Evolutionary conservation across 2,888 invertebrate species (phyloP).

Genomic region (Erebia palarica): DNA sequence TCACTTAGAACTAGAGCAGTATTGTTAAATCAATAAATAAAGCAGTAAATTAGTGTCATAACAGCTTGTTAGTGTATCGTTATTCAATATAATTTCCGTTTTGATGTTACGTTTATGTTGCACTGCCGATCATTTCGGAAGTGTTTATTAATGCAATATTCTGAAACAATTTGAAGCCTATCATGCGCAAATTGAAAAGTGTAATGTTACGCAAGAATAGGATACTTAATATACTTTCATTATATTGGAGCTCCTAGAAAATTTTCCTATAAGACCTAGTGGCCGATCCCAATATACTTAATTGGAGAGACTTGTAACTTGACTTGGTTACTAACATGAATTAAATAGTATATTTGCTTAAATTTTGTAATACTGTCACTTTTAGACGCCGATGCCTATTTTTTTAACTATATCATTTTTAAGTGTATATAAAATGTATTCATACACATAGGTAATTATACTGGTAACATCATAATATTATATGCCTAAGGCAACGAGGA

Average conservation of each 20-base stretch:
- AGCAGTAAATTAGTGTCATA: slow-evolving; percentile 11
- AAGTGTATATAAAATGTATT: no score
- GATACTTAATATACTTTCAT: slow-evolving; percentile 7
- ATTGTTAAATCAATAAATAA: neutral
- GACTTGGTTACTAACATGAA: no score
- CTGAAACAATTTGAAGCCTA: slow-evolving; percentile 29
- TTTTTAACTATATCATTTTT: no score
- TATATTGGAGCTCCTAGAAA: neutral
- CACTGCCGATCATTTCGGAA: slow-evolving; percentile 31
- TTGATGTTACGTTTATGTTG: slow-evolving; percentile 32
- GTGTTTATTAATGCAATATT: slow-evolving; percentile 30
- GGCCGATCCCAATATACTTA: neutral
- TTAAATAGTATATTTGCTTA: no score
- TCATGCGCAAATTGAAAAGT: slow-evolving; percentile 37
- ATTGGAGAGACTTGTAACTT: no score
- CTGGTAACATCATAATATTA: neutral
- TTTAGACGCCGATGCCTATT: no score
- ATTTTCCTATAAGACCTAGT: no score
- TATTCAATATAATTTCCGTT: slow-evolving; percentile 38
- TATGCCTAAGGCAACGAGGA: neutral
- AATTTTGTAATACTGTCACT: no score
- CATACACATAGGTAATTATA: neutral
- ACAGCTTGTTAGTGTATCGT: slow-evolving; percentile 20
- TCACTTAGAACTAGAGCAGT: no score
- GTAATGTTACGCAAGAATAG: slow-evolving; percentile 30